These are phyloP conservation scores for Myocastor coypus DNA, from an alignment of 2,113 vertebrate genomes.

Conservation along the genomic window DNA sequence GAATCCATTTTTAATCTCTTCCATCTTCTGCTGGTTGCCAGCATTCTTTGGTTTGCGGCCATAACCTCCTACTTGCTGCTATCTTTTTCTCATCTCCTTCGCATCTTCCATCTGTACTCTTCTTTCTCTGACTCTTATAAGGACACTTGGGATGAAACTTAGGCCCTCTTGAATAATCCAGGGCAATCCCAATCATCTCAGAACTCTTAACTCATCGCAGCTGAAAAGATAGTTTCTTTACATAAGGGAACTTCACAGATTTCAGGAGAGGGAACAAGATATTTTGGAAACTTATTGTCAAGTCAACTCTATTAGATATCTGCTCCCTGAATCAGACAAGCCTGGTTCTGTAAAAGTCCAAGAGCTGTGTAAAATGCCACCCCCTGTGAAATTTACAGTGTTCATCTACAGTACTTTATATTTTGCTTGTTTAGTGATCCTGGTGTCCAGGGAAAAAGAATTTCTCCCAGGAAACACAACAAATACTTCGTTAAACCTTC, in stretches of 20 bases:
- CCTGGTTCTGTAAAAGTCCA: neutral
- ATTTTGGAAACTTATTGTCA: neutral
- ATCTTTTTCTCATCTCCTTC: neutral
- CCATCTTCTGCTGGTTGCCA: neutral
- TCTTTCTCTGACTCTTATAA: neutral
- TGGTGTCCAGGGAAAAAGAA: neutral
- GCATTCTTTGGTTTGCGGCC: neutral
- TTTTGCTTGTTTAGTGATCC: neutral
- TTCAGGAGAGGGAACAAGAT: neutral
- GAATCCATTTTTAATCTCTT: neutral
- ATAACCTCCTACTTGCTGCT: neutral
- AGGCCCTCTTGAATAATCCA: neutral
- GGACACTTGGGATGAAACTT: neutral
- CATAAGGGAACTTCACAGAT: neutral
- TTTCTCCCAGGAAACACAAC: neutral
- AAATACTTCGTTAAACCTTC: neutral
- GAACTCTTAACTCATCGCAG: neutral
- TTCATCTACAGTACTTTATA: neutral
- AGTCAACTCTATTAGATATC: neutral
- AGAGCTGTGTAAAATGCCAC: neutral
- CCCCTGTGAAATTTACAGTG: neutral
- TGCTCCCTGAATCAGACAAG: neutral
- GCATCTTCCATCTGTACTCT: neutral
- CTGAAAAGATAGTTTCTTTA: neutral
- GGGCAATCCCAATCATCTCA: neutral